These are phyloP conservation scores for Tachina lurida DNA, from an alignment of 2,888 invertebrate genomes.

Conservation along the genomic window DNA sequence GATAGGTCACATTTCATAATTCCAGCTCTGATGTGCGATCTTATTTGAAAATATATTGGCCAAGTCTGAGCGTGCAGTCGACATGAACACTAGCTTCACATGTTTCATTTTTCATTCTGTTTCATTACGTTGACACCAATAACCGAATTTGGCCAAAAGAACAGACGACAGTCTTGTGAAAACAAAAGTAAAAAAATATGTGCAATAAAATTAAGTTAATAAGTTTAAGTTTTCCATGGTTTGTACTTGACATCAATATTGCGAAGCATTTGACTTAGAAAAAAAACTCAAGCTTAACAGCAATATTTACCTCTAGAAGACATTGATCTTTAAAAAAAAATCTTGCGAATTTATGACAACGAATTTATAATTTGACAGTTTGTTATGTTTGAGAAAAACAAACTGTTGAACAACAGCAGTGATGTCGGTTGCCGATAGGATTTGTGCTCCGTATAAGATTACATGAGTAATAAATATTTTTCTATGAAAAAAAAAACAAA, in stretches of 20 bases:
- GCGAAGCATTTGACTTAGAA: background rate
- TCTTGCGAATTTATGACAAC: slow-evolving; percentile 65
- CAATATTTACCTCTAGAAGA: slow-evolving; percentile 31
- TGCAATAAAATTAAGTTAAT: slow-evolving; percentile 20
- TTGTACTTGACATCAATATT: slow-evolving; percentile 51
- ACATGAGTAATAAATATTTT: slow-evolving; percentile 10
- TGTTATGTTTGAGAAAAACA: slow-evolving; percentile 6
- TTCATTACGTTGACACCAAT: slow-evolving; percentile 52
- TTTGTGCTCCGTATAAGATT: background rate
- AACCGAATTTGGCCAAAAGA: slow-evolving; percentile 56
- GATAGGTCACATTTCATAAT: background rate
- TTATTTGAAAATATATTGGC: slow-evolving; percentile 12
- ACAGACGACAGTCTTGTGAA: slow-evolving; percentile 22
- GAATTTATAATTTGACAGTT: slow-evolving; percentile 51
- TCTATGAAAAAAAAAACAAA: background rate
- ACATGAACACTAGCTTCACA: background rate
- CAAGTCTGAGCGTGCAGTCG: slow-evolving; percentile 25
- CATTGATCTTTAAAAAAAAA: slow-evolving; percentile 66
- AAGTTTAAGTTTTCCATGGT: slow-evolving; percentile 35
- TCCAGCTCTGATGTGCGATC: too few relatives aligned
- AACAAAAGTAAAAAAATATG: slow-evolving; percentile 2
- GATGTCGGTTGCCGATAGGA: slow-evolving; percentile 1
- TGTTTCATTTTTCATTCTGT: background rate
- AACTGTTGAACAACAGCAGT: slow-evolving; percentile 5
- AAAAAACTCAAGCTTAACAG: slow-evolving; percentile 22